Evolutionary conservation across 1,140 invertebrate species (phyloP).

Genomic region (Caenorhabditis tropicalis): DNA sequence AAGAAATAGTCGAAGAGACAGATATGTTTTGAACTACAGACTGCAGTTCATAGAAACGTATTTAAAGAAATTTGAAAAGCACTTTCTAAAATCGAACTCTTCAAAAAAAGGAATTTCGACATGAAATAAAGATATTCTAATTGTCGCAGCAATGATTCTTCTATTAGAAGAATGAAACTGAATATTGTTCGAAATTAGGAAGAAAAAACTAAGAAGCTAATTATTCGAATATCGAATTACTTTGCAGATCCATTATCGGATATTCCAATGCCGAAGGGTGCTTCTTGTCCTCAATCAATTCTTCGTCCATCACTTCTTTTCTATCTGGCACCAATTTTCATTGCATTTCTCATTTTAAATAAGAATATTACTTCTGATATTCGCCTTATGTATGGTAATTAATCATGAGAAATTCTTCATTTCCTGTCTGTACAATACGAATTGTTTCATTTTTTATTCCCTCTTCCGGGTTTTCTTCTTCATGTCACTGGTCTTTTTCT

Average conservation of each 20-base stretch:
- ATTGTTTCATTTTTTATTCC: not conserved
- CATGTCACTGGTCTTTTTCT: slow-evolving; percentile 1
- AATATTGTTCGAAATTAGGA: no score
- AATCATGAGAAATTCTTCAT: not conserved
- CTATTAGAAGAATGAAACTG: no score
- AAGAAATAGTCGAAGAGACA: no score
- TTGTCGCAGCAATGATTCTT: no score
- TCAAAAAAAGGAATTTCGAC: no score
- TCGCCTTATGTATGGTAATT: slow-evolving; percentile 23
- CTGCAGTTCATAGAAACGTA: no score
- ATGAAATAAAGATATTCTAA: no score
- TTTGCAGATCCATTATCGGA: slow-evolving; percentile 5
- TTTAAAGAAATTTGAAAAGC: no score
- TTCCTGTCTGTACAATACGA: slow-evolving; percentile 1
- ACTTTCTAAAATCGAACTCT: no score
- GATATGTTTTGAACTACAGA: no score
- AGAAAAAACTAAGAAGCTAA: not conserved
- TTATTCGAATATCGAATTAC: not conserved
- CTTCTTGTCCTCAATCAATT: slow-evolving; percentile 13
- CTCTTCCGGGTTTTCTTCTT: no score
- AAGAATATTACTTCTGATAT: slow-evolving; percentile 29
- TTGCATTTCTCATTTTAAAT: not conserved
- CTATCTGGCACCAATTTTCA: not conserved
- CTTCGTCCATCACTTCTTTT: slow-evolving; percentile 4
- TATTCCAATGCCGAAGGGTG: slow-evolving; percentile 20